Base-by-base conservation (phyloP, 1,140 invertebrate genomes). In the Adoxophyes honmai region DNA sequence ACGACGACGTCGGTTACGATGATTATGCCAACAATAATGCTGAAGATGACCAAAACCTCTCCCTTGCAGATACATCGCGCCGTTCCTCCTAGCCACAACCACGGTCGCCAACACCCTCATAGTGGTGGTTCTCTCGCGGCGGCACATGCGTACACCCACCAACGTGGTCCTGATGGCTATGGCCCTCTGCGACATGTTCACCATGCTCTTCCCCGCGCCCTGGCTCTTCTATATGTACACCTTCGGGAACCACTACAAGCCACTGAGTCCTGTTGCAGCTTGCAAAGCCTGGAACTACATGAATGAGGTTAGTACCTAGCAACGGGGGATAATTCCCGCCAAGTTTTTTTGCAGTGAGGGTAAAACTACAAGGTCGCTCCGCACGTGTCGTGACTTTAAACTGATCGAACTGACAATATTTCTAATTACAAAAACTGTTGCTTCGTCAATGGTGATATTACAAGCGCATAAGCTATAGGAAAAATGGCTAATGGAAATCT, bases 181-280 rank as follows among this genome's bases (percentile, higher is more conserved):
- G 96, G 97, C 97, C 0, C 91, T 98, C 0, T 96, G 95, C 60
- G 97, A 98, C 88, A 94, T 98, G 92, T 93, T 98, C 74, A 98
- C 97, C 0, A 93, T 98, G 66, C 90, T 97, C 11, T 95, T 96
- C 76, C 96, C 96, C 0, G 93, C 96, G 1, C 96, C 96, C 0
- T 95, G 95, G 91, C 89, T 96, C 8, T 93, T 97, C 77, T 97
- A 98, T 84, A 96, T 97, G 93, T 98, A 96, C 89, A 96, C 95
- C 4, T 93, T 97, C 58, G 95, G 95, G 18, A 94, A 97, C 83
- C 95, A 97, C 73, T 93, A 93, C 75, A 94, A 94, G 73, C 94
- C 95, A 0, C 76, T 96, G 58, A 91, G 91, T 62, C 94, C 95
- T 0, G 90, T 93, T 0, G 90, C 91, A 13, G 91, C 94, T 4